These are phyloP conservation scores for Melanogrammus aeglefinus DNA, from an alignment of 2,797 vertebrate genomes.

Conservation along the genomic window DNA sequence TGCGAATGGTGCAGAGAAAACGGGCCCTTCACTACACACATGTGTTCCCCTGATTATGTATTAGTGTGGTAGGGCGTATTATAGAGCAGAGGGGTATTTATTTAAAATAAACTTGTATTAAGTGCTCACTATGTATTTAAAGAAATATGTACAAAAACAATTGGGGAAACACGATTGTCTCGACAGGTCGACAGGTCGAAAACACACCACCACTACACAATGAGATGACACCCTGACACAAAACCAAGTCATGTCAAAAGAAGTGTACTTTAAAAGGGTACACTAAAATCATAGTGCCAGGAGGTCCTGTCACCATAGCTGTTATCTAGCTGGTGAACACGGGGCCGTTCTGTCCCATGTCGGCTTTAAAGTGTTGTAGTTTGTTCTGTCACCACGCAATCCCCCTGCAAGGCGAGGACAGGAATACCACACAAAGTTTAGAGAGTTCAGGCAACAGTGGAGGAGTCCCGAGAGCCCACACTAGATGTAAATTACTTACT, in stretches of 20 bases:
- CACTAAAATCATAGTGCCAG: background rate
- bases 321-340: background rate
- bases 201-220: background rate
- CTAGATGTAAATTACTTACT: background rate
- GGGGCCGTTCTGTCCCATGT: background rate
- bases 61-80: background rate
- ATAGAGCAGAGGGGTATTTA: background rate
- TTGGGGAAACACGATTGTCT: background rate
- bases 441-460: background rate
- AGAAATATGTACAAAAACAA: background rate
- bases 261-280: background rate
- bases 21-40: background rate
- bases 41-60: background rate
- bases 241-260: background rate
- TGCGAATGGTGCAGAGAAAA: background rate
- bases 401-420: background rate
- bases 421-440: background rate
- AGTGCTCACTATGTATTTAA: background rate
- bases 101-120: background rate
- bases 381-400: background rate
- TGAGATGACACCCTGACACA: background rate
- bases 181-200: background rate
- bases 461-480: background rate
- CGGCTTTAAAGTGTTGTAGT: background rate
- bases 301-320: background rate